Percentiles rank a stretch among this genome's conserved stretches.
Conservation (phyloP, 2,888 invertebrate genomes). For the Bimastos eiseni region DNA sequence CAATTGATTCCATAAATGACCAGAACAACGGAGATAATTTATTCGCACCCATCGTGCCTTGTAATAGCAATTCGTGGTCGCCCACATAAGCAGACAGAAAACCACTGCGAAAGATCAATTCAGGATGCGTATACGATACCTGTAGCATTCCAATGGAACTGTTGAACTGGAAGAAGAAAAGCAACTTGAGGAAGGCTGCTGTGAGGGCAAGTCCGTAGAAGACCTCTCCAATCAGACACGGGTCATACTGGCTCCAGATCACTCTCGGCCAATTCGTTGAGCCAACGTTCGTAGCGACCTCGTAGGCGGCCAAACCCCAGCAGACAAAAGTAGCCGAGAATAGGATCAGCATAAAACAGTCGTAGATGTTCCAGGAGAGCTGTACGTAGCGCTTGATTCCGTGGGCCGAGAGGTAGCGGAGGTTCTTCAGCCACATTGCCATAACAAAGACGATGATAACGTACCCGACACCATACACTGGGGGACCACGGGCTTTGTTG, state of each 20-base stretch:
- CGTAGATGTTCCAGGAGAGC: conserved; percentile 58
- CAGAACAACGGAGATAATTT: too few relatives aligned
- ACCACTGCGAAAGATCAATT: not conserved
- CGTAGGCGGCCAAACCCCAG: conserved; percentile 69
- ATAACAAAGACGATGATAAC: conserved; percentile 19
- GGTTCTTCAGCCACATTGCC: conserved; percentile 28
- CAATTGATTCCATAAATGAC: too few relatives aligned
- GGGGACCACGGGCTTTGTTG: not conserved
- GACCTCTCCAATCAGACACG: conserved; percentile 71
- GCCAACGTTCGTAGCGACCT: conserved; percentile 58
- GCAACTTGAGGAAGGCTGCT: conserved; percentile 70
- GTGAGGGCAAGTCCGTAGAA: conserved; percentile 72
- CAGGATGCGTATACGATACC: conserved; percentile 37
- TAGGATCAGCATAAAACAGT: conserved; percentile 71
- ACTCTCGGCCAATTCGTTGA: conserved; percentile 67
- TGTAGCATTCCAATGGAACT: conserved; percentile 71
- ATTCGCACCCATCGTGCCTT: too few relatives aligned
- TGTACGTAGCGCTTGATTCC: conserved; percentile 24
- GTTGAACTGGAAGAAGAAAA: conserved; percentile 71
- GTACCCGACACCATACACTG: not conserved
- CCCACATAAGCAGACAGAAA: too few relatives aligned
- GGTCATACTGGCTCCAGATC: conserved; percentile 72
- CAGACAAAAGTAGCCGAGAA: conserved; percentile 78
- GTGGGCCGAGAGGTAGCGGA: conserved; percentile 13
- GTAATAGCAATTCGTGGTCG: too few relatives aligned